Base-by-base conservation (phyloP, 2,113 vertebrate genomes). In the Megaceryle torquata region DNA sequence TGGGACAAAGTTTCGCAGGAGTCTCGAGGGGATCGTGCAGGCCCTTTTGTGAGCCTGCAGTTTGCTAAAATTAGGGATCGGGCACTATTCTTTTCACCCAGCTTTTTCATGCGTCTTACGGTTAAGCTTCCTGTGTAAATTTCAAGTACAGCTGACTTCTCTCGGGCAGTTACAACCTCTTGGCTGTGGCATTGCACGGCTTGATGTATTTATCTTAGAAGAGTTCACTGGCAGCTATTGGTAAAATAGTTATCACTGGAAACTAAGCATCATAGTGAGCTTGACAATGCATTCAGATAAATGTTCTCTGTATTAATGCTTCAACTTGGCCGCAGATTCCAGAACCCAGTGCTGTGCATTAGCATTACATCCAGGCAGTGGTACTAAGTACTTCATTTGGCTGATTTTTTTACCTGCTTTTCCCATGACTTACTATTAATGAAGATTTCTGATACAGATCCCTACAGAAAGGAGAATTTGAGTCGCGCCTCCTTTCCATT, bases 11-110 rank as follows among this genome's bases (percentile, higher is more conserved):
- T 74, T 85, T 24, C 3, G 6, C 33, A 2, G 77, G 35, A 33
- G 37, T 39, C 28, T 37, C 26, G 1, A 19, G 26, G 35, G 28
- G 46, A 26, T 17, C 26, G 29, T 17, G 13, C 8, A 1, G 67
- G 16, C 13, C 26, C 56, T 31, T 21, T 22, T 15, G 76, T 13
- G 67, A 6, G 10, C 4, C 15, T 9, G 60, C 44, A 10, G 65
- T 15, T 79, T 15, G 60, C 9, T 9, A 21, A 11, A 18, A 19
- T 9, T 15, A 26, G 51, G 39, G 35, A 2, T 54, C 15, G 1
- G 70, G 37, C 35, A 19, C 35, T 18, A 0, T 9, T 46, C 33
- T 59, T 51, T 26, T 35, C 11, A 3, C 15, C 2, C 14, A 1
- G 13, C 13, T 53, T 19, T 80, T 74, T 57, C 33, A 9, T 19